Conservation (phyloP, 1,140 invertebrate species). For the Planococcus citri region DNA sequence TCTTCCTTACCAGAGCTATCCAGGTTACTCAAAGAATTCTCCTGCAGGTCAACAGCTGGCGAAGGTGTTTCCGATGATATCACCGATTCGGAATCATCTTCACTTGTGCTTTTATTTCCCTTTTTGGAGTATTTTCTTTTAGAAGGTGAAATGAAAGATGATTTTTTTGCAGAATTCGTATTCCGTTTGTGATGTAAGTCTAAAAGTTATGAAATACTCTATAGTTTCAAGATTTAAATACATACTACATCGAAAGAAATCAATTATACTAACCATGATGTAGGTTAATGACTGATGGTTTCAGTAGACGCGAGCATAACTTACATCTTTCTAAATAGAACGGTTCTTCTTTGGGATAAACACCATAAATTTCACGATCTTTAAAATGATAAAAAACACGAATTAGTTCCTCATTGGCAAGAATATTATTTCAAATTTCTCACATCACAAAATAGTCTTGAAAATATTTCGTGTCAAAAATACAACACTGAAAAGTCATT, state of each 20-base stretch:
- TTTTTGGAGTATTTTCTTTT: background rate
- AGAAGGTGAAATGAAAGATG: conserved; percentile 1
- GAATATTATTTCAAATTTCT: conserved; percentile 34
- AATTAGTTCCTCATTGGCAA: conserved; percentile 33
- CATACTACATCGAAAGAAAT: background rate
- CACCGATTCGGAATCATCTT: conserved; percentile 10
- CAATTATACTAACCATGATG: background rate
- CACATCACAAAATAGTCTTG: background rate
- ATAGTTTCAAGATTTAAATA: too few relatives aligned
- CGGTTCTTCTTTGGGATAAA: background rate
- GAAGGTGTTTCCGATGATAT: conserved; percentile 13
- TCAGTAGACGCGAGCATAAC: background rate
- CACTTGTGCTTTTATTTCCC: conserved; percentile 9
- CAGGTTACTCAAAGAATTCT: background rate
- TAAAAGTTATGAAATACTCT: background rate
- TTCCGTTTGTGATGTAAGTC: conserved; percentile 4
- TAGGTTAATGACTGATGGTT: background rate
- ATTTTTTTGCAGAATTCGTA: background rate
- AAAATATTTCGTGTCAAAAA: too few relatives aligned
- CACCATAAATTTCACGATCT: conserved; percentile 12
- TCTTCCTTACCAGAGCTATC: background rate
- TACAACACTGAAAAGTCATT: too few relatives aligned
- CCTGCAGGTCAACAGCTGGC: background rate
- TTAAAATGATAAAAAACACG: background rate
- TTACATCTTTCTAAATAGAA: conserved; percentile 17